A percentile compares a stretch with the other conserved stretches of the same genome.
Evolutionary conservation across 2,888 invertebrate genomes (phyloP).

Genomic region (Erebia aethiops): DNA sequence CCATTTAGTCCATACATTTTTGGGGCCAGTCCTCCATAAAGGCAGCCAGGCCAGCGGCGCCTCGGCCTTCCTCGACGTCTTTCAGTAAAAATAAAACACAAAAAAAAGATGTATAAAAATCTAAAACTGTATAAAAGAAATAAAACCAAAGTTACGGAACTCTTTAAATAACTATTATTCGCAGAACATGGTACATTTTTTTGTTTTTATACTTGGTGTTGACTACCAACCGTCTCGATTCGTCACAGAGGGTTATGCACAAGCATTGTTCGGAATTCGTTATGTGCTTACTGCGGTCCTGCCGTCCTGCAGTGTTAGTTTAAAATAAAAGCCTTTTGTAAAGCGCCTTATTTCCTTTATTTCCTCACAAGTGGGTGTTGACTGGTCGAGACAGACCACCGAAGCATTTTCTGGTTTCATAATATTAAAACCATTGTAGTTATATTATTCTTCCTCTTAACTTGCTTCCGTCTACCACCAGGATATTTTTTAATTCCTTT

Average conservation of each 20-base stretch:
- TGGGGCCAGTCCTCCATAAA: too few relatives aligned
- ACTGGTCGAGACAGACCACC: constrained; percentile 69
- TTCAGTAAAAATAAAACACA: too few relatives aligned
- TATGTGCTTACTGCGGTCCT: constrained; percentile 76
- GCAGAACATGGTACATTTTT: constrained; percentile 24
- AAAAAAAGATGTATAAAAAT: too few relatives aligned
- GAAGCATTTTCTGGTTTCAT: constrained; percentile 34
- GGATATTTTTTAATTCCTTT: too few relatives aligned
- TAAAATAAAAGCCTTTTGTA: constrained; percentile 69
- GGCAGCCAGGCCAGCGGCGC: too few relatives aligned
- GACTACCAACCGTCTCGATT: constrained; percentile 59
- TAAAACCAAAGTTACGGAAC: background rate
- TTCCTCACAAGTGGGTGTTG: constrained; percentile 60
- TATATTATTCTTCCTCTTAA: background rate
- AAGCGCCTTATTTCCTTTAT: constrained; percentile 44
- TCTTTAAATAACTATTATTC: background rate
- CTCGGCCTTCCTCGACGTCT: too few relatives aligned
- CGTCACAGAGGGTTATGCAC: constrained; percentile 64
- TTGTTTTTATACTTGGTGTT: constrained; percentile 43
- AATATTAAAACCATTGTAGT: background rate
- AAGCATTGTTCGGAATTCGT: constrained; percentile 71
- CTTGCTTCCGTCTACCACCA: background rate
- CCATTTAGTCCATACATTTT: too few relatives aligned
- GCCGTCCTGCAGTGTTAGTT: constrained; percentile 61
- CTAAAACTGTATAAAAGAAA: too few relatives aligned